Percentiles rank a stretch among this genome's conserved stretches.
Evolutionary conservation across 1,140 invertebrate species (phyloP).

Genomic region (Tenebrio molitor): DNA sequence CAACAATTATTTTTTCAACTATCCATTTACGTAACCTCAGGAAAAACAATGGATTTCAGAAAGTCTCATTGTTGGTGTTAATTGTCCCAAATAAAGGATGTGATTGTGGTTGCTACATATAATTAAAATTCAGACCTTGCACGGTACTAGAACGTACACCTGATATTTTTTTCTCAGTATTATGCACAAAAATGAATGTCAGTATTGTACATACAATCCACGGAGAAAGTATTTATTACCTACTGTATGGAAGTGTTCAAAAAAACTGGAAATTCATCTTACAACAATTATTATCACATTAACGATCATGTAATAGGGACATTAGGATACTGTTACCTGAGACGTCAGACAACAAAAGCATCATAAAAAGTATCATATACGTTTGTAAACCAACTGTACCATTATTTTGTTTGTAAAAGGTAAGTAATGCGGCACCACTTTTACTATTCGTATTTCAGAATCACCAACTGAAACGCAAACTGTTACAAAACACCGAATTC

Average conservation of each 20-base stretch:
- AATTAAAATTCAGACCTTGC: constrained; percentile 5
- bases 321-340: neutral
- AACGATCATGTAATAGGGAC: constrained; percentile 15
- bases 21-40: neutral
- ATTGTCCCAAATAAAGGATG: constrained; percentile 5
- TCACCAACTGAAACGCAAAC: too few species aligned
- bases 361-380: neutral
- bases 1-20: neutral
- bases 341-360: neutral
- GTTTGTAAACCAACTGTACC: neutral
- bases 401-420: too few species aligned
- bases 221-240: constrained; percentile 14
- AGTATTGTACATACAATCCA: neutral
- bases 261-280: constrained; percentile 5
- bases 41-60: constrained; percentile 11
- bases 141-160: neutral
- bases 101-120: neutral
- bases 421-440: too few species aligned
- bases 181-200: neutral
- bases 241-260: constrained; percentile 1
- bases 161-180: constrained; percentile 14
- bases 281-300: constrained; percentile 13
- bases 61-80: neutral
- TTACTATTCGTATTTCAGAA: too few species aligned
- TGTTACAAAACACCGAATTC: too few species aligned